phyloP scores from a whole-genome alignment of 2,113 vertebrate genomes.

The Dasyprocta punctata region DNA sequence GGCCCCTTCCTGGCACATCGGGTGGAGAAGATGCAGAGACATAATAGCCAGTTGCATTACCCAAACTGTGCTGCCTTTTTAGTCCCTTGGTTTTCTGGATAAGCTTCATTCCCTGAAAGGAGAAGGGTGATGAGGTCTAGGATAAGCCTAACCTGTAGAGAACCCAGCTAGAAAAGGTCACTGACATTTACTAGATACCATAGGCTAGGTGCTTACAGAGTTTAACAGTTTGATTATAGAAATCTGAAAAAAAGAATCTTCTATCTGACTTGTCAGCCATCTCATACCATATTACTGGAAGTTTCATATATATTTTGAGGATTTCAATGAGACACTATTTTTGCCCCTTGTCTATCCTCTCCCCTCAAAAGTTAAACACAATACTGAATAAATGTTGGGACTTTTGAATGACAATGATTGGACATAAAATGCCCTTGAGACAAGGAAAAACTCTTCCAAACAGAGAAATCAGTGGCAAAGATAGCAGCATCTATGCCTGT shows the following conservation, averaged over 20 bases:
- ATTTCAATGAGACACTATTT: neutral
- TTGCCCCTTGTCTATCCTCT: neutral
- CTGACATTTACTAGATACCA: conserved; percentile 27
- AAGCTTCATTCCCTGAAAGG: conserved; percentile 43
- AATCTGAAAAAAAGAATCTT: conserved; percentile 7
- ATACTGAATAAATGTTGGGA: conserved; percentile 58
- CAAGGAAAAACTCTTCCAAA: conserved; percentile 75
- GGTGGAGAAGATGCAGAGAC: neutral
- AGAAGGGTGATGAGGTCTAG: neutral
- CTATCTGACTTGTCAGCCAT: neutral
- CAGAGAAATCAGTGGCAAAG: conserved; percentile 34
- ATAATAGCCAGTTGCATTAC: conserved; percentile 10
- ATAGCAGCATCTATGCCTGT: conserved; percentile 75
- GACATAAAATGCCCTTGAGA: neutral
- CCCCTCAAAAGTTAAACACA: conserved; percentile 48
- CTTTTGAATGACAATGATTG: conserved; percentile 56
- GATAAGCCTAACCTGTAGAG: neutral
- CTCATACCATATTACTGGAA: conserved; percentile 25
- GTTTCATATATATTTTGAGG: neutral
- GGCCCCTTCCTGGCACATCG: neutral
- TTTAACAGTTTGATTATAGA: conserved; percentile 37
- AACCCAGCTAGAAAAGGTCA: conserved; percentile 34
- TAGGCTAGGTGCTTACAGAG: neutral
- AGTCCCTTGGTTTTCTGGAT: conserved; percentile 49
- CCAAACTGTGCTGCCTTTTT: conserved; percentile 26